Evolutionary conservation across 1,140 invertebrate species (phyloP).

Genomic region (Fopius arisanus): DNA sequence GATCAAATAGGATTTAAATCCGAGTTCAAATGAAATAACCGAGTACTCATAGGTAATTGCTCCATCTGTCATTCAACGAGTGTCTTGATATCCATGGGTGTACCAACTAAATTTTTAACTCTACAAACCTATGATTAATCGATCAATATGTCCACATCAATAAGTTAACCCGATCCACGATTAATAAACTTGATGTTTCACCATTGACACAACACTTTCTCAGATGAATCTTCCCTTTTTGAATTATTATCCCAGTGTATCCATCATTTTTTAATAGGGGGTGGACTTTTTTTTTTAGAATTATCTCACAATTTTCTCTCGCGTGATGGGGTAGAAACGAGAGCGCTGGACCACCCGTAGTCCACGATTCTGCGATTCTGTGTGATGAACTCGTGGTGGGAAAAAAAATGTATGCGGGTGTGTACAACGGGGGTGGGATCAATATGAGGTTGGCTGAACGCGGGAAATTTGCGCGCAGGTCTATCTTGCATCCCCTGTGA

Average conservation of each 20-base stretch:
- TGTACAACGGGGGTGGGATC: conserved; percentile 56
- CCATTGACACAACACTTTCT: too few relatives aligned
- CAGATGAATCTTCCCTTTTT: neutral
- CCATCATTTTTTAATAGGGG: neutral
- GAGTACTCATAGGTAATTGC: neutral
- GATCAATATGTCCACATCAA: too few relatives aligned
- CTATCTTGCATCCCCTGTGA: conserved; percentile 36
- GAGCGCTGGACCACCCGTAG: conserved; percentile 50
- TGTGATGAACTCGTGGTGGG: conserved; percentile 43
- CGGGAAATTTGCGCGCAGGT: conserved; percentile 66
- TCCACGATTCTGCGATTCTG: conserved; percentile 59
- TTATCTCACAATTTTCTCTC: neutral
- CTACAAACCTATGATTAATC: too few relatives aligned
- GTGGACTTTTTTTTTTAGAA: neutral
- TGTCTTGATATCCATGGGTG: too few relatives aligned
- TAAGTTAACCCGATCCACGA: too few relatives aligned
- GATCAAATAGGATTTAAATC: neutral
- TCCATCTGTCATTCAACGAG: neutral
- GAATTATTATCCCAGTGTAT: neutral
- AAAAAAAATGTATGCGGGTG: conserved; percentile 43
- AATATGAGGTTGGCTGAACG: conserved; percentile 65
- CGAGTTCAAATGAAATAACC: too few relatives aligned
- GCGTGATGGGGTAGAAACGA: neutral
- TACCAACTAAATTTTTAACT: too few relatives aligned
- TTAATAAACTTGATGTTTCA: too few relatives aligned